These are phyloP conservation scores for Scomber colias DNA, from an alignment of 2,113 vertebrate species.

Conservation along the genomic window DNA sequence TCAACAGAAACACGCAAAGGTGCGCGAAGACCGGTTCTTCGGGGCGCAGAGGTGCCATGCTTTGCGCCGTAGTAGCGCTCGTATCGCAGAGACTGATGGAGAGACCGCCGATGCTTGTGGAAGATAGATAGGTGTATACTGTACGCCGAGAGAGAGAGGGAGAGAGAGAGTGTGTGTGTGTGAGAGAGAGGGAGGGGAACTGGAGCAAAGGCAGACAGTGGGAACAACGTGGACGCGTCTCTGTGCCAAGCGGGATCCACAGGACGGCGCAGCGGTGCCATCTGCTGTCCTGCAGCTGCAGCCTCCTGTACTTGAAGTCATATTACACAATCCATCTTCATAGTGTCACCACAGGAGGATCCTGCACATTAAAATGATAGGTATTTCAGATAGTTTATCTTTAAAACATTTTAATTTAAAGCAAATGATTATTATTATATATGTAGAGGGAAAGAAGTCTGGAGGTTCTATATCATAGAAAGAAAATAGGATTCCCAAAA, in stretches of 20 bases:
- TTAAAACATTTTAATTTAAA: neutral
- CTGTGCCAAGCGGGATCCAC: slow-evolving; percentile 65
- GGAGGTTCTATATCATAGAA: too few relatives aligned
- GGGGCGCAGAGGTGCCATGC: slow-evolving; percentile 78
- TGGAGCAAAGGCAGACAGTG: slow-evolving; percentile 76
- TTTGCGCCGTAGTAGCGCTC: slow-evolving; percentile 85
- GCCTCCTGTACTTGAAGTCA: neutral
- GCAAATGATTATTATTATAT: neutral
- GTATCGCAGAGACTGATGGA: slow-evolving; percentile 77
- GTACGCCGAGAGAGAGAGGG: slow-evolving; percentile 73
- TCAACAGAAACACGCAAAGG: slow-evolving; percentile 72
- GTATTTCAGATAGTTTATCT: neutral
- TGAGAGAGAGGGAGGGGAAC: slow-evolving; percentile 74
- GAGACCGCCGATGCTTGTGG: slow-evolving; percentile 79
- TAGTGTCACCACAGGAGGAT: neutral
- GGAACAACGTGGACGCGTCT: slow-evolving; percentile 82
- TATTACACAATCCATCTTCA: neutral
- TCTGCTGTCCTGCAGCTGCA: slow-evolving; percentile 71
- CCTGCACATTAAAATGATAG: neutral
- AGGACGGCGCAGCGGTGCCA: slow-evolving; percentile 80
- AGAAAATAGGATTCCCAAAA: too few relatives aligned
- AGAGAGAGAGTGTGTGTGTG: slow-evolving; percentile 68
- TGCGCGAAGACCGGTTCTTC: slow-evolving; percentile 63
- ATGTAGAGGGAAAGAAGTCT: too few relatives aligned
- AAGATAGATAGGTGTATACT: slow-evolving; percentile 82